These are phyloP conservation scores for Elysia crispata DNA, from an alignment of 2,888 invertebrate genomes.

Conservation along the genomic window DNA sequence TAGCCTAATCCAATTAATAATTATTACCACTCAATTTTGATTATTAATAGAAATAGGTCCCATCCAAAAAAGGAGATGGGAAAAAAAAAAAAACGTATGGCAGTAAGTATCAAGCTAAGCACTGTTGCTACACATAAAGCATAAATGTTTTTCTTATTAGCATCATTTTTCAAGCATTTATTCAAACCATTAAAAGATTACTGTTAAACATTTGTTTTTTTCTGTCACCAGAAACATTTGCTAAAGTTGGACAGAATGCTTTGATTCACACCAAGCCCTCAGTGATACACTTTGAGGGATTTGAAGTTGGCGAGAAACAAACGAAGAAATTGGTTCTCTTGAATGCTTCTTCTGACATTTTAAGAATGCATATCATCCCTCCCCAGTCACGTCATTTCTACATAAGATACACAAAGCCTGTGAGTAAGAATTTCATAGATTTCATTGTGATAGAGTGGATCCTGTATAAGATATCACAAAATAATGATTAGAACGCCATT, in stretches of 20 bases:
- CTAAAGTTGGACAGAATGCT: constrained; percentile 73
- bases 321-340: constrained; percentile 66
- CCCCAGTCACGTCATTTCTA: constrained; percentile 76
- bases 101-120: too few relatives aligned
- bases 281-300: constrained; percentile 75
- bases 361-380: constrained; percentile 76
- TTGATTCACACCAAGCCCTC: constrained; percentile 73
- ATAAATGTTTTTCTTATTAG: too few relatives aligned
- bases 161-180: background rate
- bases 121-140: too few relatives aligned
- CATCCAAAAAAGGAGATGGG: too few relatives aligned
- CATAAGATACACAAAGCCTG: constrained; percentile 75
- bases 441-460: too few relatives aligned
- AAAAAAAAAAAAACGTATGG: too few relatives aligned
- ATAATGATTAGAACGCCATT: too few relatives aligned
- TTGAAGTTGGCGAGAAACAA: constrained; percentile 71
- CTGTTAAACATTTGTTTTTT: constrained; percentile 27
- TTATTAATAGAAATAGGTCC: too few relatives aligned
- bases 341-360: constrained; percentile 75
- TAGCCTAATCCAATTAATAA: too few relatives aligned
- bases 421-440: constrained; percentile 54
- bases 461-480: too few relatives aligned
- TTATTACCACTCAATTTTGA: too few relatives aligned
- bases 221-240: constrained; percentile 71
- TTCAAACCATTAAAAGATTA: background rate